These are phyloP conservation scores for Drosophila vallismaia DNA, from an alignment of 2,888 invertebrate genomes.

Conservation along the genomic window DNA sequence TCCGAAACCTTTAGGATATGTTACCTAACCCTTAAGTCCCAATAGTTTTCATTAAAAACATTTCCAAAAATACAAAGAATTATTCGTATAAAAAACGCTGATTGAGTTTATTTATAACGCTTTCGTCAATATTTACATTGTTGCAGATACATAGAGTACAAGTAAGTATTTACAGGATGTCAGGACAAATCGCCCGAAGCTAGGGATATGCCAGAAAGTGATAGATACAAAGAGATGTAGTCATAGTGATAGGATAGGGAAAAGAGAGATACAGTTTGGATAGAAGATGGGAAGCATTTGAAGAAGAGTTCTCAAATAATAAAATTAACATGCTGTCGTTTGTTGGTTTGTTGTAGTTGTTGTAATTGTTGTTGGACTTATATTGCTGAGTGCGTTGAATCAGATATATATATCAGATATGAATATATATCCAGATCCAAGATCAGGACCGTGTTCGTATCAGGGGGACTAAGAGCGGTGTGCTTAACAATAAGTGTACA, in stretches of 20 bases:
- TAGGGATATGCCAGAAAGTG: constrained; percentile 24
- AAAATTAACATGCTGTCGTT: constrained; percentile 75
- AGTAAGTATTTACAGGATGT: constrained; percentile 48
- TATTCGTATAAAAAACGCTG: constrained; percentile 72
- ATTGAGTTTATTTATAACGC: constrained; percentile 74
- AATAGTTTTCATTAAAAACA: background rate
- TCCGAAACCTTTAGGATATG: no score
- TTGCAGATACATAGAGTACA: constrained; percentile 72
- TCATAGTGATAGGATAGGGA: constrained; percentile 5
- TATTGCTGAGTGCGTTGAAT: constrained; percentile 60
- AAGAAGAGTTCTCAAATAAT: constrained; percentile 69
- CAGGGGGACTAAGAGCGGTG: constrained; percentile 70
- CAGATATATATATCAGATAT: constrained; percentile 13
- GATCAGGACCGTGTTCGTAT: constrained; percentile 57
- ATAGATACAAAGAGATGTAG: constrained; percentile 30
- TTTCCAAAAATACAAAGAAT: constrained; percentile 8
- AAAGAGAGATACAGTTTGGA: constrained; percentile 8
- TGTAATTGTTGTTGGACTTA: constrained; percentile 77
- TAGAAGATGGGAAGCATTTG: constrained; percentile 22
- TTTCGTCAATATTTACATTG: constrained; percentile 80
- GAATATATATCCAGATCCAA: constrained; percentile 34
- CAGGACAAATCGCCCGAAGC: constrained; percentile 13
- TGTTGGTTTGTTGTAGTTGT: constrained; percentile 69
- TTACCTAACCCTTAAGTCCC: no score
- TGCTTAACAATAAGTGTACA: constrained; percentile 64